Conservation (phyloP, 2,888 invertebrate species). For the Adelphocoris suturalis region DNA sequence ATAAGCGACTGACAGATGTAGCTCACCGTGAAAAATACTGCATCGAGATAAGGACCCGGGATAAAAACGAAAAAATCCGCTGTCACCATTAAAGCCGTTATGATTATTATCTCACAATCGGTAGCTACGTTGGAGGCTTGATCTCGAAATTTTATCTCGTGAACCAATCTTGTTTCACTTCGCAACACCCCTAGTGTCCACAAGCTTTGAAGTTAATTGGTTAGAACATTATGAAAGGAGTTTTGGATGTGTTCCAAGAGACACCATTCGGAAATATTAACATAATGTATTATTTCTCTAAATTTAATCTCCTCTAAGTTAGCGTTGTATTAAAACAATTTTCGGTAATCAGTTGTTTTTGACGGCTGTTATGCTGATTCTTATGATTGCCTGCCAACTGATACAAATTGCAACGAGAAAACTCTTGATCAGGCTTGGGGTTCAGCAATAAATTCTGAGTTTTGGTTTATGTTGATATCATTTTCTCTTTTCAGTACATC, state of each 20-base stretch:
- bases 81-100: slow-evolving; percentile 41
- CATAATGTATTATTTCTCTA: too few species aligned
- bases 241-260: not conserved
- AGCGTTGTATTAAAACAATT: too few species aligned
- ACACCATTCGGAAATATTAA: too few species aligned
- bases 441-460: too few species aligned
- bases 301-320: too few species aligned
- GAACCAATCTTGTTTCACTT: not conserved
- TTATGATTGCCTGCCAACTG: too few species aligned
- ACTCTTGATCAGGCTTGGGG: too few species aligned
- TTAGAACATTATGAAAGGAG: not conserved
- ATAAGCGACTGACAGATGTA: slow-evolving; percentile 25
- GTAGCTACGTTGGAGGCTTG: slow-evolving; percentile 17
- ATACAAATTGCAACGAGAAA: too few species aligned
- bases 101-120: slow-evolving; percentile 33
- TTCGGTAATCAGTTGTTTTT: too few species aligned
- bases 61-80: slow-evolving; percentile 35
- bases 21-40: slow-evolving; percentile 28
- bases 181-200: not conserved
- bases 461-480: too few species aligned
- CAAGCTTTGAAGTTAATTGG: not conserved
- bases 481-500: too few species aligned
- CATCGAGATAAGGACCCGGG: slow-evolving; percentile 47
- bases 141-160: not conserved
- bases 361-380: too few species aligned